Evolutionary conservation across 2,888 invertebrate genomes (phyloP).

Genomic region (Stenichneumon culpator): DNA sequence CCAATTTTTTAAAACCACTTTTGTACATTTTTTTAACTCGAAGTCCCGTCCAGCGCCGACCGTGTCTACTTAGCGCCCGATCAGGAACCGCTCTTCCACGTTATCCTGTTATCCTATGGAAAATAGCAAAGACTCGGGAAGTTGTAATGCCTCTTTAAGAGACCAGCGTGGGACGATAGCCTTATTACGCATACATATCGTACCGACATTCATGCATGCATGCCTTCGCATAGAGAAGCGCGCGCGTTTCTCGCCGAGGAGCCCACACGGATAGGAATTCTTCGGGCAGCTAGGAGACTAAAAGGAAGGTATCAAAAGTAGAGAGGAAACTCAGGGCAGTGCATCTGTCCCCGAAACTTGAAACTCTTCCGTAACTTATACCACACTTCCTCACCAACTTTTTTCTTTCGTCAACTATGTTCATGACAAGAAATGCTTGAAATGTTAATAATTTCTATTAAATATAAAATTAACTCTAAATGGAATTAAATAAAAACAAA

Average conservation of each 20-base stretch:
- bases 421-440: neutral
- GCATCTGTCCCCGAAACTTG: slow-evolving; percentile 27
- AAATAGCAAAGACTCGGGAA: slow-evolving; percentile 21
- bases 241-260: slow-evolving; percentile 8
- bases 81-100: slow-evolving; percentile 14
- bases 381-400: neutral
- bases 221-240: slow-evolving; percentile 16
- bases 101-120: slow-evolving; percentile 39
- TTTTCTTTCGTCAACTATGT: neutral
- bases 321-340: slow-evolving; percentile 36
- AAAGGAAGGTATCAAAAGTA: neutral
- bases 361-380: neutral
- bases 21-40: neutral
- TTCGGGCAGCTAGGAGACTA: slow-evolving; percentile 33
- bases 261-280: slow-evolving; percentile 67
- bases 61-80: slow-evolving; percentile 13
- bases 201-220: neutral
- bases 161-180: slow-evolving; percentile 58
- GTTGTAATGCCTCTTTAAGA: slow-evolving; percentile 13
- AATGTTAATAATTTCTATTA: neutral
- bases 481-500: neutral
- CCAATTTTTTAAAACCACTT: neutral
- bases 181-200: slow-evolving; percentile 31
- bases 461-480: neutral
- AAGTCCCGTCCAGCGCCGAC: slow-evolving; percentile 39